Evolutionary conservation across 1,140 invertebrate genomes (phyloP).

Genomic region (Centruroides sculpturatus): DNA sequence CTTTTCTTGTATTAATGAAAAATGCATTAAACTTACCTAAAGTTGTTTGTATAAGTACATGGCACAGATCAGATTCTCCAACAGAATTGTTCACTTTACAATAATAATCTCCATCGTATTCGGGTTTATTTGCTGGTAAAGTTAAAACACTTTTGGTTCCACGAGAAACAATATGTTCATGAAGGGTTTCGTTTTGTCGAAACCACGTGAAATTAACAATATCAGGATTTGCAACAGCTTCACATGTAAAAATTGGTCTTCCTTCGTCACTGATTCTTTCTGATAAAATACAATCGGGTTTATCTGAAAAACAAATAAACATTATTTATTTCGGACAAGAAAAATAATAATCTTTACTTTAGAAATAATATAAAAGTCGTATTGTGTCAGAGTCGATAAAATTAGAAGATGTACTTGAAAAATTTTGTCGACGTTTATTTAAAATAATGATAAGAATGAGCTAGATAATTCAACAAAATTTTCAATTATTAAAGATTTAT

Average conservation of each 20-base stretch:
- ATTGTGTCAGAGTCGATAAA: too few species aligned
- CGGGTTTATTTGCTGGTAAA: slow-evolving; percentile 35
- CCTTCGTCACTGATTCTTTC: slow-evolving; percentile 37
- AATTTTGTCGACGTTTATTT: too few species aligned
- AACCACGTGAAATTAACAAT: slow-evolving; percentile 69
- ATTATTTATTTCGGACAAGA: too few species aligned
- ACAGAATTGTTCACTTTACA: slow-evolving; percentile 70
- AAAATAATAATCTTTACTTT: too few species aligned
- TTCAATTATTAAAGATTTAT: too few species aligned
- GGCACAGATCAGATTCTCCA: slow-evolving; percentile 50
- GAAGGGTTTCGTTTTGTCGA: slow-evolving; percentile 54
- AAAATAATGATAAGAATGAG: too few species aligned
- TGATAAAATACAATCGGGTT: slow-evolving; percentile 65
- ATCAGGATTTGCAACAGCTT: slow-evolving; percentile 58
- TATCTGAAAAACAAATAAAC: slow-evolving; percentile 38
- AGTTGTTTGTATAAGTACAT: not conserved
- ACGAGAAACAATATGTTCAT: slow-evolving; percentile 37
- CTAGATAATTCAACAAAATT: too few species aligned
- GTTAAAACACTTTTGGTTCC: slow-evolving; percentile 28
- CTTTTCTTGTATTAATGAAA: too few species aligned
- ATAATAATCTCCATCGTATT: slow-evolving; percentile 57
- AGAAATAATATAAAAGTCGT: too few species aligned
- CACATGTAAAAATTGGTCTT: slow-evolving; percentile 54
- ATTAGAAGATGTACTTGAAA: too few species aligned
- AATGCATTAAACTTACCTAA: not conserved